Conservation (phyloP, 2,888 invertebrate species). For the Mythimna vitellina region DNA sequence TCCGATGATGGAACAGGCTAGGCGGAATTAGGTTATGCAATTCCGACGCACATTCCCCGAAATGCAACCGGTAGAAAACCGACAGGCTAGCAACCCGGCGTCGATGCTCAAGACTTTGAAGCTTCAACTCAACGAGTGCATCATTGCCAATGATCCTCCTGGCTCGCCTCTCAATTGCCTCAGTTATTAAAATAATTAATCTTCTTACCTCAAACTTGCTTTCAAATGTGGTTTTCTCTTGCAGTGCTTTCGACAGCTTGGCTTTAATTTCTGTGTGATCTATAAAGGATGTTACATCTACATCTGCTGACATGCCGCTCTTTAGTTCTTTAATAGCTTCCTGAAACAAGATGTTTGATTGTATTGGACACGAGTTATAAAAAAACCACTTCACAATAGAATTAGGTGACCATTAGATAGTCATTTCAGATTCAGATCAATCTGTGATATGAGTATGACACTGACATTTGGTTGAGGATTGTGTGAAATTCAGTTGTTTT, state of each 20-base stretch:
- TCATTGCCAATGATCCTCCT: no score
- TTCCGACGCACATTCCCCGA: no score
- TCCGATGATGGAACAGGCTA: no score
- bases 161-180: no score
- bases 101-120: no score
- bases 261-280: conserved; percentile 87
- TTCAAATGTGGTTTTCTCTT: conserved; percentile 80
- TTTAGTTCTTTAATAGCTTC: conserved; percentile 84
- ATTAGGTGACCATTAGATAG: background rate
- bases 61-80: no score
- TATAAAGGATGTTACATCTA: conserved; percentile 82
- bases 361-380: background rate
- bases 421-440: background rate
- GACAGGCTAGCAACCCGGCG: no score
- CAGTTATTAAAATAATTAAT: no score
- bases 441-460: background rate
- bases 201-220: conserved; percentile 83
- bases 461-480: background rate
- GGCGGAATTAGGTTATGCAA: no score
- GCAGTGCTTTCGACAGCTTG: conserved; percentile 83
- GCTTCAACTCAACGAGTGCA: no score
- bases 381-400: background rate
- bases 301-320: conserved; percentile 74
- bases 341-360: conserved; percentile 68
- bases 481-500: no score